Evolutionary conservation across 2,888 invertebrate species (phyloP), one percentile per base, ranked within the genome.

Genomic region (Exocentrus adspersus): DNA sequence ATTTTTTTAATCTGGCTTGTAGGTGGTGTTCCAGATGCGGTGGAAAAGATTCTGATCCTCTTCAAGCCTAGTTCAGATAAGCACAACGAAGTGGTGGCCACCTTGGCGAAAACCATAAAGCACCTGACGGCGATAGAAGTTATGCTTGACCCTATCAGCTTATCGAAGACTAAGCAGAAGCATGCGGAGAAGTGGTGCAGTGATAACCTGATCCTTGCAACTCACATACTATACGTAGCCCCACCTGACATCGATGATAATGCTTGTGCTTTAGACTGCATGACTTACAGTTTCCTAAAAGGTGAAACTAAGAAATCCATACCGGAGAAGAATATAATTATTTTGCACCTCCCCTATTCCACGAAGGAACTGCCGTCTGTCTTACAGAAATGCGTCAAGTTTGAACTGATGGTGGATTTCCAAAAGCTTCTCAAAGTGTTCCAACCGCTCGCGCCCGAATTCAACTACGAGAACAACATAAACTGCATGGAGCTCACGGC

Each of bases 41-140:
- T 50, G n/a, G 67, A 71, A 50, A 68, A 68, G 60, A 60, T 74
- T 10, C 30, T 69, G 14, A 58, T 76, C 9, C 60, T 74, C 2
- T 74, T 71, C 57, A 72, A 70, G 50, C 72, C 74, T 16, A 74
- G 73, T 0, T 70, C 69, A 2, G 71, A 74, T 32, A 71, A 68
- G n/a, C 75, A 76, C 62, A 73, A 74, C 54, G 65, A 69, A 5
- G 75, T 74, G 0, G 70, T 76, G 0, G 53, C 61, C 19, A 50
- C 68, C 1, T 60, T 76, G 5, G 73, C 71, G n/a, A 67, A 69
- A 48, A 46, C 71, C 3, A 57, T 76, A 16, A 68, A 73, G 64
- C 59, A 63, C 43, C 45, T 72, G 17, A 69, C 69, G 14, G 67
- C 62, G 9, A 62, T 69, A 5, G 67, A 72, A 37, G 59, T 71